These are phyloP conservation scores for Neosilurus hyrtlii DNA, from an alignment of 2,797 vertebrate species.

Conservation along the genomic window DNA sequence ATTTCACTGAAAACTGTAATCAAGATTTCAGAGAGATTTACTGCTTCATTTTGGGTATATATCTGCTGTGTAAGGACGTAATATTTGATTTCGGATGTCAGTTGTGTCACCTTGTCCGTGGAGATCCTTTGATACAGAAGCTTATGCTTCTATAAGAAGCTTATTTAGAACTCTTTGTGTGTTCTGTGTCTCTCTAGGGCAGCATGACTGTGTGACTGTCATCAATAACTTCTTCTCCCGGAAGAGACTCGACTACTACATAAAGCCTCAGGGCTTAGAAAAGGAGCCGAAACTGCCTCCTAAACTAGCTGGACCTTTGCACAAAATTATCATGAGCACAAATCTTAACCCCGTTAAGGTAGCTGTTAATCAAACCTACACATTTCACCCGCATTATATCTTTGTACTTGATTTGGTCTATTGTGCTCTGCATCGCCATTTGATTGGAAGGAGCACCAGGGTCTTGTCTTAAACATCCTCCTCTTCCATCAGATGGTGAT, in stretches of 20 bases:
- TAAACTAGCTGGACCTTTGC: constrained; percentile 89
- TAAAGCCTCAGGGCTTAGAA: constrained; percentile 90
- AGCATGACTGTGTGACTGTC: constrained; percentile 95
- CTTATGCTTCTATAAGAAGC: not conserved
- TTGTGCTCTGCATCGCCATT: too few relatives aligned
- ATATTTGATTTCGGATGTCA: not conserved
- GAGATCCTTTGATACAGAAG: not conserved
- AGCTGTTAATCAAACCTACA: not conserved
- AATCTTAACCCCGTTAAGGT: constrained; percentile 97
- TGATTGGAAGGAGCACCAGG: not conserved
- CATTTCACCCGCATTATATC: not conserved
- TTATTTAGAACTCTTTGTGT: not conserved
- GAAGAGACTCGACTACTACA: constrained; percentile 92
- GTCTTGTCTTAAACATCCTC: not conserved
- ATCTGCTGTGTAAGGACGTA: not conserved
- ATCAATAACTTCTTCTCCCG: constrained; percentile 99
- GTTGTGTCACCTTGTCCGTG: not conserved
- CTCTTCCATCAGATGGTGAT: constrained; percentile 79
- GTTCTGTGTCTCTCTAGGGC: constrained; percentile 72
- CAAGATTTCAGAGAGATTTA: not conserved
- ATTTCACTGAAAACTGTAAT: not conserved
- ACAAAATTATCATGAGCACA: constrained; percentile 95
- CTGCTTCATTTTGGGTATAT: not conserved
- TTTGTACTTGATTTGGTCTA: not conserved
- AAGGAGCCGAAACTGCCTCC: constrained; percentile 89